Evolutionary conservation across 2,888 invertebrate genomes (phyloP).

Genomic region (Stratiomys singularior): DNA sequence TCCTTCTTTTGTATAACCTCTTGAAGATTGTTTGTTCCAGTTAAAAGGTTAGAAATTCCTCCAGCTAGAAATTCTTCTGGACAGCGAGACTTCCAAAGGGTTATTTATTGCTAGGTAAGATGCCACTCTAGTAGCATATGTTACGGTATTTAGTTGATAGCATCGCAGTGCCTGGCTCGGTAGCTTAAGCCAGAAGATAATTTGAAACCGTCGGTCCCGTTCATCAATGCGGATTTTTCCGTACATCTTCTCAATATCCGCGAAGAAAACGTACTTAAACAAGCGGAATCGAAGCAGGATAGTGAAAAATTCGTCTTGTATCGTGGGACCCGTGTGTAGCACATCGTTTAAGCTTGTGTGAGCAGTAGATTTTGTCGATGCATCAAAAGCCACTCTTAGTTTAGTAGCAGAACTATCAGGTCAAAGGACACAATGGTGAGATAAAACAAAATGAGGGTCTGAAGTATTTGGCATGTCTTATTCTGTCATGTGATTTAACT

Average conservation of each 20-base stretch:
- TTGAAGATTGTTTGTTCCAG: slow-evolving; percentile 55
- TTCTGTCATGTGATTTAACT: neutral
- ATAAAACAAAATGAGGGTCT: neutral
- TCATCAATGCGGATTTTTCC: neutral
- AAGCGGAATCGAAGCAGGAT: neutral
- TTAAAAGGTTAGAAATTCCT: slow-evolving; percentile 64
- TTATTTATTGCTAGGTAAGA: slow-evolving; percentile 66
- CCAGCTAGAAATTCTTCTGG: slow-evolving; percentile 65
- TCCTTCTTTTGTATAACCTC: no score
- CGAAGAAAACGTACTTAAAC: neutral
- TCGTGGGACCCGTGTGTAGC: neutral
- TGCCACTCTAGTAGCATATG: slow-evolving; percentile 55
- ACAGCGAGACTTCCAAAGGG: slow-evolving; percentile 65
- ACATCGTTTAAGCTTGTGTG: neutral
- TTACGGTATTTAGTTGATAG: slow-evolving; percentile 53
- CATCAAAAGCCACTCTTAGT: neutral
- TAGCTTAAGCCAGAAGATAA: slow-evolving; percentile 62
- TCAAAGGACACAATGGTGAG: neutral
- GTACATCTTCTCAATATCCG: no score
- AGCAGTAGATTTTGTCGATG: neutral
- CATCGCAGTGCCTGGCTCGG: slow-evolving; percentile 60
- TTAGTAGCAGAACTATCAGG: neutral
- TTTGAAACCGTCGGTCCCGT: slow-evolving; percentile 53
- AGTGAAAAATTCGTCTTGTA: slow-evolving; percentile 6
- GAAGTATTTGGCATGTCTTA: neutral